These are phyloP conservation scores for Ethmia dodecea DNA, from an alignment of 2,888 invertebrate species.

Conservation along the genomic window DNA sequence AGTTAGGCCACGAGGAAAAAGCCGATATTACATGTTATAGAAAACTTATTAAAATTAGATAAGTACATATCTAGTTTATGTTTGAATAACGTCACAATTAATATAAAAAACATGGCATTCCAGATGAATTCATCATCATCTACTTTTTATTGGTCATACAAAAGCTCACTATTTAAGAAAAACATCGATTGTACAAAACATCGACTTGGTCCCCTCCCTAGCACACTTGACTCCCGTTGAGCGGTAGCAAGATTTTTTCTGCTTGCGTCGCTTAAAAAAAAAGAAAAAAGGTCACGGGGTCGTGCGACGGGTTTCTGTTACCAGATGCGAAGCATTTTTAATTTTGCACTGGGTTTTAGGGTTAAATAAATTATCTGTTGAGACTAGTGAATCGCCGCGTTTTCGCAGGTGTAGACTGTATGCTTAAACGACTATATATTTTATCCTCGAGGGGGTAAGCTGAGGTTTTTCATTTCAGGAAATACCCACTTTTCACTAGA, in stretches of 20 bases:
- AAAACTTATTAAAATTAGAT: background rate
- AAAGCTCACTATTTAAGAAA: background rate
- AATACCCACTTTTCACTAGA: too few relatives aligned
- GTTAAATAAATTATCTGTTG: too few relatives aligned
- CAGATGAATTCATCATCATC: background rate
- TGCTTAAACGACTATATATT: too few relatives aligned
- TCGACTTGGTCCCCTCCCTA: slow-evolving; percentile 20
- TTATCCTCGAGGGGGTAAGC: too few relatives aligned
- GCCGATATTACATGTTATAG: background rate
- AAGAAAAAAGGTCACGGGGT: slow-evolving; percentile 52
- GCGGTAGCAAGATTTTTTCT: slow-evolving; percentile 46
- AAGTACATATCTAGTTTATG: background rate
- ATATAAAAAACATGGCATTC: background rate
- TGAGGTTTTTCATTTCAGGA: too few relatives aligned
- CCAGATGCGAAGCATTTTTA: slow-evolving; percentile 23
- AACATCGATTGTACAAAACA: background rate
- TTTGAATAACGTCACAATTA: background rate
- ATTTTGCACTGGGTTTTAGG: too few relatives aligned
- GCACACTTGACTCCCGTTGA: slow-evolving; percentile 33
- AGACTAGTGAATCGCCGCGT: too few relatives aligned
- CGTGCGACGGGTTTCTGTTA: slow-evolving; percentile 38
- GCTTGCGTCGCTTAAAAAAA: slow-evolving; percentile 50
- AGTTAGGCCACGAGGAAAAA: background rate
- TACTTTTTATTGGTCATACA: too few relatives aligned
- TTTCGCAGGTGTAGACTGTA: too few relatives aligned